Evolutionary conservation across 2,113 vertebrate species (phyloP).

Genomic region (Macrotis lagotis): DNA sequence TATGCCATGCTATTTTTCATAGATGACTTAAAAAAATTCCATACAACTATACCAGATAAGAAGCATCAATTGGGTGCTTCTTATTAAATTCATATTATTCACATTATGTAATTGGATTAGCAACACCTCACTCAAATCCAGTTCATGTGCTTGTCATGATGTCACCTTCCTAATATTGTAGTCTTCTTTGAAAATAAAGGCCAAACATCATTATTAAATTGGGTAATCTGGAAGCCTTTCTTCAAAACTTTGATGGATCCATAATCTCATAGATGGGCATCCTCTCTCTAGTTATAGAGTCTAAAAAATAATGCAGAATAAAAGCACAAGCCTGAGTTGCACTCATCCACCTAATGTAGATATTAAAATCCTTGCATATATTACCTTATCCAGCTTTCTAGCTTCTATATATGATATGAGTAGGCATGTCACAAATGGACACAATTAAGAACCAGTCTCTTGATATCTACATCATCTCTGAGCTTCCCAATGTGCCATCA

Average conservation of each 20-base stretch:
- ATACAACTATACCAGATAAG: neutral
- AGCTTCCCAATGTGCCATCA: neutral
- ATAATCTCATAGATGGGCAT: neutral
- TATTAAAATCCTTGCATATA: neutral
- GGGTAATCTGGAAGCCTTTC: neutral
- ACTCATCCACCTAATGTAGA: constrained; percentile 11
- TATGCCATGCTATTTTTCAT: neutral
- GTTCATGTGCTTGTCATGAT: no score
- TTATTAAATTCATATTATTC: no score
- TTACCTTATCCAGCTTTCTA: neutral
- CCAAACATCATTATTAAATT: no score
- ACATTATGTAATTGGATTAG: no score
- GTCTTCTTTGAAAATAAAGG: no score
- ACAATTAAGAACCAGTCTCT: neutral
- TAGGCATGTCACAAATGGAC: neutral
- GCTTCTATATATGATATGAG: neutral
- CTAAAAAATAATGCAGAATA: constrained; percentile 43
- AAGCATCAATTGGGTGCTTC: neutral
- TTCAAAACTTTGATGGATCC: neutral
- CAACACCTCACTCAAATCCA: no score
- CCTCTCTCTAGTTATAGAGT: neutral
- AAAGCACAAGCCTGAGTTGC: neutral
- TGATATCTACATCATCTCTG: neutral
- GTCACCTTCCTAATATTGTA: no score
- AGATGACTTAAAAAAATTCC: neutral